Percentiles rank a stretch among this genome's conserved stretches.
These are phyloP conservation scores for Stenodera caucasica DNA, from an alignment of 2,888 invertebrate genomes.

Conservation along the genomic window DNA sequence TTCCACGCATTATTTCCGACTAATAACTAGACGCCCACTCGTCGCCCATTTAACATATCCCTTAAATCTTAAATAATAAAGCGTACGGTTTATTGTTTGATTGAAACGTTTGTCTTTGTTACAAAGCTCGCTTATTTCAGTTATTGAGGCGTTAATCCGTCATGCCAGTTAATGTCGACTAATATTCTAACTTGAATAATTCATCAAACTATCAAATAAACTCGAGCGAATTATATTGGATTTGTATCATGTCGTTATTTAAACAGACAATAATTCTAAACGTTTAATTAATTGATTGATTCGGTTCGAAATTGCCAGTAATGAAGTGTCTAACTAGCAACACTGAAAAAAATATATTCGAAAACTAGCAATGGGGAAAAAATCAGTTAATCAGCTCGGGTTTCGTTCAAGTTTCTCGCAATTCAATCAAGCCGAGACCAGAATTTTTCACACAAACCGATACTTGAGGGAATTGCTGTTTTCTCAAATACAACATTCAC, in stretches of 20 bases:
- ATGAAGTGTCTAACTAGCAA: slow-evolving; percentile 32
- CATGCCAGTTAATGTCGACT: slow-evolving; percentile 33
- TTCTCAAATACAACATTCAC: not conserved
- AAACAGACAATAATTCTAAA: not conserved
- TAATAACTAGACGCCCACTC: too few relatives aligned
- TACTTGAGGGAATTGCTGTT: not conserved
- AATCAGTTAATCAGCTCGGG: slow-evolving; percentile 35
- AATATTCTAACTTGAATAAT: slow-evolving; percentile 21
- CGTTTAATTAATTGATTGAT: not conserved
- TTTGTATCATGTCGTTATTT: not conserved
- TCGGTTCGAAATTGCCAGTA: slow-evolving; percentile 3
- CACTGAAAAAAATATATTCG: slow-evolving; percentile 21
- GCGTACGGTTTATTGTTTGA: not conserved
- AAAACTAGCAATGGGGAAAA: slow-evolving; percentile 24
- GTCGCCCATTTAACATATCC: too few relatives aligned
- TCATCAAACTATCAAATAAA: slow-evolving; percentile 25
- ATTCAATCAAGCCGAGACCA: slow-evolving; percentile 17
- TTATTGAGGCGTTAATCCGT: slow-evolving; percentile 33
- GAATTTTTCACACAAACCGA: slow-evolving; percentile 19
- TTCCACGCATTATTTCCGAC: not conserved
- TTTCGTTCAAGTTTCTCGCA: slow-evolving; percentile 20
- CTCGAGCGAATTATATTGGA: slow-evolving; percentile 12
- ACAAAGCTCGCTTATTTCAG: slow-evolving; percentile 11
- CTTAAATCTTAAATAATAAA: not conserved
- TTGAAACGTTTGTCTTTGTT: slow-evolving; percentile 13